Conservation (phyloP, 2,113 vertebrate species). For the Dryoscopus gambensis region DNA sequence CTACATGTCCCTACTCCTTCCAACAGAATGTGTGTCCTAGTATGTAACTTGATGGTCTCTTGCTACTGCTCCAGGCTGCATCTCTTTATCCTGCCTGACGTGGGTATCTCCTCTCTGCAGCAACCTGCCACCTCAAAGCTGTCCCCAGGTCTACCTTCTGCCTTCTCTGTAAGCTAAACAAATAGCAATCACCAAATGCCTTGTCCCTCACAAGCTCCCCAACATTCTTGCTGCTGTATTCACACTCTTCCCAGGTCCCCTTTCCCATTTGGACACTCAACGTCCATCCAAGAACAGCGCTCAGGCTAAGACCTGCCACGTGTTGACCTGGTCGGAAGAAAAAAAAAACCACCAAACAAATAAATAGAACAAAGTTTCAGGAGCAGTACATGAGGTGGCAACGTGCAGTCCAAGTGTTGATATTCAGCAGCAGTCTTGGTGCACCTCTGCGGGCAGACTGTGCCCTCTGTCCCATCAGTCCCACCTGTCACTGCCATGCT, state of each 20-base stretch:
- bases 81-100: background rate
- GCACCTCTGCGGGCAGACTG: background rate
- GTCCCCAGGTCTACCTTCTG: background rate
- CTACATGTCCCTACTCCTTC: background rate
- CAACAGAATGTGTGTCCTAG: background rate
- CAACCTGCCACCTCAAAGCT: background rate
- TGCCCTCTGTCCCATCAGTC: background rate
- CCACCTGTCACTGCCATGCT: background rate
- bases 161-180: background rate
- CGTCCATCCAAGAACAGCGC: background rate
- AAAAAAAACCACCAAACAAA: background rate
- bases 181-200: background rate
- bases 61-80: background rate
- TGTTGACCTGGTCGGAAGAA: background rate
- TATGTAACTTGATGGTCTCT: background rate
- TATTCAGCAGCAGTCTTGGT: background rate
- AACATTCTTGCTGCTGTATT: background rate
- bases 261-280: background rate
- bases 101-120: background rate
- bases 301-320: background rate
- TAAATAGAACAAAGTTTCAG: background rate
- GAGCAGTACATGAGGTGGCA: background rate
- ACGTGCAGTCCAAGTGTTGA: accelerated
- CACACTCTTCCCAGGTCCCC: background rate
- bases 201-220: background rate